Percentiles rank a stretch among this genome's conserved stretches.
phyloP scores from a whole-genome alignment of 2,797 vertebrate species.

The Carapus acus region DNA sequence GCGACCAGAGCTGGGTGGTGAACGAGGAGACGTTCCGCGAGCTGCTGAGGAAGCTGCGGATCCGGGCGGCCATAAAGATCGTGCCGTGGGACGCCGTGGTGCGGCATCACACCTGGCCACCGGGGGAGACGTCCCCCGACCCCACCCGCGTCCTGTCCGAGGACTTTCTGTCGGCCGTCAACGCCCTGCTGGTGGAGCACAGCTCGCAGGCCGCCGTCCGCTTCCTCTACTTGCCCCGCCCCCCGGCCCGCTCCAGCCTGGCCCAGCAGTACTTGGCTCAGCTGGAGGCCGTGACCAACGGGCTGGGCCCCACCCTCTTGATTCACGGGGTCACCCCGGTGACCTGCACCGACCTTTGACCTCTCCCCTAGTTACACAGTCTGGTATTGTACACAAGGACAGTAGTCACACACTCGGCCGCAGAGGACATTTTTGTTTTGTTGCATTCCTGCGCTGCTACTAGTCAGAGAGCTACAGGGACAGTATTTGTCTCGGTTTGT shows the following conservation, averaged over 20 bases:
- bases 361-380: slow-evolving; percentile 4
- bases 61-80: slow-evolving; percentile 82
- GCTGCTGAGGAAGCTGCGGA: slow-evolving; percentile 80
- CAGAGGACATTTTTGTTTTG: too few relatives aligned
- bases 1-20: slow-evolving; percentile 78
- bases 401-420: too few relatives aligned
- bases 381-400: slow-evolving; percentile 7
- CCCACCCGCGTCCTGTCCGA: slow-evolving; percentile 37
- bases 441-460: too few relatives aligned
- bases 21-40: slow-evolving; percentile 82
- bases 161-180: slow-evolving; percentile 73
- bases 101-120: slow-evolving; percentile 31
- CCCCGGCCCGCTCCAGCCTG: slow-evolving; percentile 66
- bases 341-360: slow-evolving; percentile 86
- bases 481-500: too few relatives aligned
- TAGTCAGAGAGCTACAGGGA: too few relatives aligned
- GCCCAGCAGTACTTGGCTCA: slow-evolving; percentile 76
- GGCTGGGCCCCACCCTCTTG: slow-evolving; percentile 82
- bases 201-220: slow-evolving; percentile 78
- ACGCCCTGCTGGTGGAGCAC: slow-evolving; percentile 75
- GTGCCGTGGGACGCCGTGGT: slow-evolving; percentile 81
- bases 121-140: slow-evolving; percentile 17
- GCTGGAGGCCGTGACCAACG: slow-evolving; percentile 75
- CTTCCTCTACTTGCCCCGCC: slow-evolving; percentile 86
- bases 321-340: slow-evolving; percentile 87